Base-by-base conservation (phyloP, 2,113 vertebrate genomes). In the Drymodes brunneopygia region DNA sequence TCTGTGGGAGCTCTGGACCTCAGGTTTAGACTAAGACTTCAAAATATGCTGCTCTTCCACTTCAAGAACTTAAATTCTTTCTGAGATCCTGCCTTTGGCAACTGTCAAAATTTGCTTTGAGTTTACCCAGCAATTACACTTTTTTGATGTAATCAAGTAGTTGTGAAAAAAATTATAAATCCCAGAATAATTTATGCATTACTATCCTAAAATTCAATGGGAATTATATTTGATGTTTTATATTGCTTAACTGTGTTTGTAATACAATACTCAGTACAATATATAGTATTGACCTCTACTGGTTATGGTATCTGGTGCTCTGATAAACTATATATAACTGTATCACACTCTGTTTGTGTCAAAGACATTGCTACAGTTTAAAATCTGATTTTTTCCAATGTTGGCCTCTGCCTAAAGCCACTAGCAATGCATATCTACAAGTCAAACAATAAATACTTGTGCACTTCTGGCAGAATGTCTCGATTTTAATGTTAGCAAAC, bases 21-120 rank as follows among this genome's bases (percentile, higher is more conserved):
- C 90, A 92, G 50, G 65, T 95, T 94, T 95, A 91, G 73, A 87
- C 78, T 95, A 89, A 89, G 72, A 56, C 95, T 96, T 95, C 91
- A 94, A 90, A 96, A 95, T 84, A 86, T 10, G 40, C 86, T 92
- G 33, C 56, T 88, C 23, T 95, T 91, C 50, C 25, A 79, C 65
- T 92, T 90, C 81, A 91, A 88, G 73, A 53, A 81, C 93, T 84
- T 75, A 84, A 65, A 82, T 50, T 84, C 56, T 79, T 80, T 80
- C 78, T 6, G 2, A 84, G 62, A 73, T 75, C 29, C 33, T 82
- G 35, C 19, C 10, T 91, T 81, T 82, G 54, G 38, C 8, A 23
- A 88, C n/a, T 64, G 72, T 78, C 64, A 91, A 74, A 94, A 73
- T 60, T 78, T 90, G 15, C n/a, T 86, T 38, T 48, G 31, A 79